Conservation (phyloP, 64 coral and sea anemone genomes). For the Dendronephthya gigantea region DNA sequence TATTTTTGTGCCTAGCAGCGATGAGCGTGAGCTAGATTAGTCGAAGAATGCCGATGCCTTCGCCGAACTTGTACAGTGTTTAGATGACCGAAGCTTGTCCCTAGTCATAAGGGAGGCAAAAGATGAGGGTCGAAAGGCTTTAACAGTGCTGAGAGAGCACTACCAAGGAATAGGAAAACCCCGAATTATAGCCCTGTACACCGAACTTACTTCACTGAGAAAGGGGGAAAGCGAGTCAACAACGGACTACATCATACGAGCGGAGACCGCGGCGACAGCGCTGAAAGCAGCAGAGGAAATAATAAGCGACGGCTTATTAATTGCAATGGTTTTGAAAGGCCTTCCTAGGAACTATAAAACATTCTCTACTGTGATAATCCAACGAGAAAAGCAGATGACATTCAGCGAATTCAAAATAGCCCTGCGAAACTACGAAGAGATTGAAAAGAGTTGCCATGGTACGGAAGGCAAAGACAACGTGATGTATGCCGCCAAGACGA, state of each 20-base stretch:
- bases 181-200: background rate
- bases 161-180: background rate
- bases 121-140: background rate
- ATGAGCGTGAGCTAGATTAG: background rate
- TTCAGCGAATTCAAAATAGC: background rate
- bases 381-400: background rate
- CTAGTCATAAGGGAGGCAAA: background rate
- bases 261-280: background rate
- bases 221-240: background rate
- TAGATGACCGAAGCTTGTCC: background rate
- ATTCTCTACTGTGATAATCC: background rate
- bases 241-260: background rate
- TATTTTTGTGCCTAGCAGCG: background rate
- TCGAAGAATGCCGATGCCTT: conserved; percentile 19
- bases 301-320: background rate
- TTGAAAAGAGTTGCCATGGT: background rate
- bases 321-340: background rate
- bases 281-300: background rate
- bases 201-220: background rate
- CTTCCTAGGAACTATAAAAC: background rate
- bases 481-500: background rate
- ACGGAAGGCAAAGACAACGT: background rate
- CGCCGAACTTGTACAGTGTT: background rate
- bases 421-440: background rate
- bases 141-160: background rate